Evolutionary conservation across 2,888 invertebrate genomes (phyloP), one percentile per base, ranked within the genome.

Genomic region (Ferrisia virgata): DNA sequence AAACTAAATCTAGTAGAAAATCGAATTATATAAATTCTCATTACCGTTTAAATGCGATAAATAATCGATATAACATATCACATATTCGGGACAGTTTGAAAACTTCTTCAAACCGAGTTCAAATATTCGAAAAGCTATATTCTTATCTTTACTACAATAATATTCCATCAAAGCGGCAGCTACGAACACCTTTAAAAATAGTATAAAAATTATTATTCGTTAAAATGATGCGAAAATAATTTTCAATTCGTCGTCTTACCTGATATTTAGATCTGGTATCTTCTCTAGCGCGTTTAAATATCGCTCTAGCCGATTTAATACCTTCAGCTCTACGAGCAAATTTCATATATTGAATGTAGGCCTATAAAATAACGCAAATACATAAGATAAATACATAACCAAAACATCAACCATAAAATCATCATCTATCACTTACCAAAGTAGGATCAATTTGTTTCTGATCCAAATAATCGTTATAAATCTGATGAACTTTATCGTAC

Each of bases 291-390:
- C 95, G 91, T 88, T 98, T 98, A 89, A 99, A 99, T 15, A 99
- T 95, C 0, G 93, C 93, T 87, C 99, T 90, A 0, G 99, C 98
- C 0, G 98, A 94, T 89, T 98, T 98, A 86, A 99, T 99, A 31
- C 99, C 99, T 89, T 99, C 99, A 0, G 98, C 97, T 80, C 99
- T 91, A 15, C 99, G 91, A 0, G 97, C 95, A 89, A 99, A 99
- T 90, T 98, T 98, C 99, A 99, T 99, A 88, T 98, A 98, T 88
- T 99, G 99, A 18, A 99, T 96, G 88, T 96, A 99, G 0, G 96
- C 96, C 92, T 85, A 78, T 64, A 18, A 85, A 64, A 83, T 40
- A 8, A 33, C 79, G 25, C 31, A 43, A 39, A 22, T n/a, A n/a
- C 3, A 47, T 13, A 53, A 53, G 0, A 40, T 22, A 78, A n/a